Conservation (phyloP, 2,888 invertebrate genomes). For the Teleogryllus oceanicus region DNA sequence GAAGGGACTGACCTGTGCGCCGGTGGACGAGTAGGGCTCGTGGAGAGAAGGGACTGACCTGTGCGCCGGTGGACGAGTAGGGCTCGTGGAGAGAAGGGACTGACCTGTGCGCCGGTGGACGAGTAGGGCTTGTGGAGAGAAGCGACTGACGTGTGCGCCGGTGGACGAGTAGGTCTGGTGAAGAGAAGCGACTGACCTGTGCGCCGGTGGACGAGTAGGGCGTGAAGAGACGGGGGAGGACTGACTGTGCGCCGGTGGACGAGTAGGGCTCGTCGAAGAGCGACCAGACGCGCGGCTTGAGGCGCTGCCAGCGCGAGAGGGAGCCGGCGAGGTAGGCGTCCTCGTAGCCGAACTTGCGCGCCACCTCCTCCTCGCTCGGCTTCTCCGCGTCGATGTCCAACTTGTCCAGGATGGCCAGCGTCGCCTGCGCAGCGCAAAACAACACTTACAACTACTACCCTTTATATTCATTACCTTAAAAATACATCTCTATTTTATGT, state of each 20-base stretch:
- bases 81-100: too few relatives aligned
- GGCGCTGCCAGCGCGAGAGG: constrained; percentile 80
- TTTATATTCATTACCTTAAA: too few relatives aligned
- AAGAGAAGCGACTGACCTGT: constrained; percentile 59
- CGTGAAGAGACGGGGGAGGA: too few relatives aligned
- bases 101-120: too few relatives aligned
- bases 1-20: constrained; percentile 82
- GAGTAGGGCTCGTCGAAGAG: constrained; percentile 96
- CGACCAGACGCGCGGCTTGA: constrained; percentile 91
- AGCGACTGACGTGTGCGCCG: too few relatives aligned
- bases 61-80: too few relatives aligned
- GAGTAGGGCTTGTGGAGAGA: too few relatives aligned
- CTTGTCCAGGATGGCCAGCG: constrained; percentile 91
- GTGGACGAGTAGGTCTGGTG: too few relatives aligned
- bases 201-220: constrained; percentile 49
- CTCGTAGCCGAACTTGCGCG: constrained; percentile 86
- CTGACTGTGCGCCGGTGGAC: constrained; percentile 81
- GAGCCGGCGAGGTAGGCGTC: constrained; percentile 77
- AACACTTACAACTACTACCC: not conserved
- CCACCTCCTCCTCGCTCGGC: constrained; percentile 88
- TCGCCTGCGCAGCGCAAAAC: constrained; percentile 71
- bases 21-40: too few relatives aligned
- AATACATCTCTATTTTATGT: too few relatives aligned
- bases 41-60: too few relatives aligned
- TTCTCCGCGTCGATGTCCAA: constrained; percentile 91